Percentiles rank a stretch among this genome's conserved stretches.
Evolutionary conservation across 2,113 vertebrate genomes (phyloP).

Genomic region (Gila orcuttii): DNA sequence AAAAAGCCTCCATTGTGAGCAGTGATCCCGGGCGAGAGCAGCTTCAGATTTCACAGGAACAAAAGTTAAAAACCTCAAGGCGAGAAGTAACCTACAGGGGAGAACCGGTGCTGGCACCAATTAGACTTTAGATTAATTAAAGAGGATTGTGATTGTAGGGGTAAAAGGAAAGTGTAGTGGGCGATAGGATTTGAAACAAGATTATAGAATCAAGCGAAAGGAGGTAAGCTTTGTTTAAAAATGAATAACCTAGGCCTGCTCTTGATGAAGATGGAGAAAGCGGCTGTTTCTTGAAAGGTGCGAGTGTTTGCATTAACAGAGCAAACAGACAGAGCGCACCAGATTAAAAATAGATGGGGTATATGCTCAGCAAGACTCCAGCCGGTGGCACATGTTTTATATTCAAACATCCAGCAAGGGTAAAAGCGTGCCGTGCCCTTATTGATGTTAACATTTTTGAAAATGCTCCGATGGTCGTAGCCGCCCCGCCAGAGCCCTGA

Average conservation of each 20-base stretch:
- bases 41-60: conserved; percentile 63
- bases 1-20: conserved; percentile 65
- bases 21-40: conserved; percentile 60
- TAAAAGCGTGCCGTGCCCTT: conserved; percentile 47
- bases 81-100: conserved; percentile 39
- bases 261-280: conserved; percentile 64
- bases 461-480: background rate
- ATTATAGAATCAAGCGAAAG: conserved; percentile 76
- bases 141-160: conserved; percentile 82
- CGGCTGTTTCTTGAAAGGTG: conserved; percentile 71
- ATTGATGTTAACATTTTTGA: conserved; percentile 49
- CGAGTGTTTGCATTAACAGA: conserved; percentile 61
- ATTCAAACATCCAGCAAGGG: conserved; percentile 48
- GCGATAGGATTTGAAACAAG: conserved; percentile 85
- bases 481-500: background rate
- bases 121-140: conserved; percentile 79
- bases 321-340: conserved; percentile 16
- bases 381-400: conserved; percentile 55
- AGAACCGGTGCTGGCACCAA: conserved; percentile 69
- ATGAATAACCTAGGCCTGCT: conserved; percentile 74
- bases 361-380: conserved; percentile 43
- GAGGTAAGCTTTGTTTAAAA: conserved; percentile 76
- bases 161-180: conserved; percentile 70
- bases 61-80: conserved; percentile 49
- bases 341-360: conserved; percentile 54